Base-by-base conservation (phyloP, 2,888 invertebrate genomes). In the Tricholauxania praeusta region DNA sequence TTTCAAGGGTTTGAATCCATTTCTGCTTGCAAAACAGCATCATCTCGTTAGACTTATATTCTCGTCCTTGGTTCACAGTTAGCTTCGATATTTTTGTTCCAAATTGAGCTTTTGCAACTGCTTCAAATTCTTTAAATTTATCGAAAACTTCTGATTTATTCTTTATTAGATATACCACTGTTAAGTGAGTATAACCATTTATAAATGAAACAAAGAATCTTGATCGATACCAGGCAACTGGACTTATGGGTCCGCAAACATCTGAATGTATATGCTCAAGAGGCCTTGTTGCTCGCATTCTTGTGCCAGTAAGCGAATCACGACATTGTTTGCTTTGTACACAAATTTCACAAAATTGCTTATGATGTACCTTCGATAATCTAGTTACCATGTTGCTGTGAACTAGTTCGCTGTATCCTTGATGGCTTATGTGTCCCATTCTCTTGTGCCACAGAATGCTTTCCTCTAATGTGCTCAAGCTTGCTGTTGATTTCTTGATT, bases 11-110 rank as follows among this genome's bases (percentile, higher is more conserved):
- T 47, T 76, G 52, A 47, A 82, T 83, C 0, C 83, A 83, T 69
- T 81, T 72, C 12, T 72, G 55, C 15, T 74, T 77, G 5, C 80
- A 75, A 66, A 74, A 79, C 1, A 73, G 10, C 7, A 71, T 66
- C 7, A 80, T 59, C 19, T 68, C 69, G 12, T 76, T 73, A 60
- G 77, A 77, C 0, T 75, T 47, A 62, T 81, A 85, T 71, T 84
- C 81, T 8, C 78, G 75, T 5, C 81, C 74, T 67, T 74, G 73
- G 65, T 76, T 74, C 6, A 73, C 15, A 15, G 75, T 71, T 10
- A 77, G 17, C n/a, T 39, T 12, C 32, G 72, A 71, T 51, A 75
- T 73, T 70, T 47, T 66, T 63, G 22, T 52, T 28, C 19, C 48
- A 63, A 74, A 67, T 17, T 55, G 55, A 55, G 55, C 19, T 55